Evolutionary conservation across 1,140 invertebrate genomes (phyloP), one percentile per base, ranked within the genome.

Genomic region (Aphelenchoides fujianensis): DNA sequence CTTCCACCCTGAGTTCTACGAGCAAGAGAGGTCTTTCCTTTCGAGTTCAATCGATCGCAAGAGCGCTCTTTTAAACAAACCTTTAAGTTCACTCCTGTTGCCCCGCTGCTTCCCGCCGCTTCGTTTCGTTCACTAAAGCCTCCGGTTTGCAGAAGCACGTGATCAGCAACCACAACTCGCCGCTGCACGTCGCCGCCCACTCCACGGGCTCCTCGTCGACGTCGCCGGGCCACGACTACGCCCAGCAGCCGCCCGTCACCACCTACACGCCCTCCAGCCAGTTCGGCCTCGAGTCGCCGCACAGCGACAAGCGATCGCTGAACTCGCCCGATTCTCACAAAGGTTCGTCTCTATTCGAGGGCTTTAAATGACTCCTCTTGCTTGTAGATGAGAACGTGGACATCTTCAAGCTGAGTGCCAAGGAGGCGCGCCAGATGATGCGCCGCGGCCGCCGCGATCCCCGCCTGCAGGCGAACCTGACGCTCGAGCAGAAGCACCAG

Each of bases 361-460:
- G n/a, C n/a, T n/a, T n/a, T n/a, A n/a, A n/a, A n/a, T n/a, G n/a
- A 35, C 23, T 19, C 12, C 75, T 64, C 34, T 35, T 35, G 36
- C 30, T 81, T 76, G 34, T 73, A 68, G 53, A 67, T 70, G 73
- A 74, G 68, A 75, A 80, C 73, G 27, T 23, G 19, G 72, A 76
- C 53, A 82, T 82, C 68, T 82, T 82, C 63, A 72, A 72, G 35
- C 54, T 83, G 70, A 84, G 73, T 62, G 81, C 81, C 27, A 75
- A 79, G 37, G 83, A 83, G 69, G 81, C 81, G 12, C 77, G 76
- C 16, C 77, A 72, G 63, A 55, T 34, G 16, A 69, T 82, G 52
- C 59, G 61, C 19, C 53, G 61, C 27, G 57, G 72, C 34, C 80
- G 81, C 34, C 57, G 68, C 30, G 77, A 82, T 62, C 63, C 75